Evolutionary conservation across 2,888 invertebrate genomes (phyloP).

Genomic region (Mythimna pallens): DNA sequence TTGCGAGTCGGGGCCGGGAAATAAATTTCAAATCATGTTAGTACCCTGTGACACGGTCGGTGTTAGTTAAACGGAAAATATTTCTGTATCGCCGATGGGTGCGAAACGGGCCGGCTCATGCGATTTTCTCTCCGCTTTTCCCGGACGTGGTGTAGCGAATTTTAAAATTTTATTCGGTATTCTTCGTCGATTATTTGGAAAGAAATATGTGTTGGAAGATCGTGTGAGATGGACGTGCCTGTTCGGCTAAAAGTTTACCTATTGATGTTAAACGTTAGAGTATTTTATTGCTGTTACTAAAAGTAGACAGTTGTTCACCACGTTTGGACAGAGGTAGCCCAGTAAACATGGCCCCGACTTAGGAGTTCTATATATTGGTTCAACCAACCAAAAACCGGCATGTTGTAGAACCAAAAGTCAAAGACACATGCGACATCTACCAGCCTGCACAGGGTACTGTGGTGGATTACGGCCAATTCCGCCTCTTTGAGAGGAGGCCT

Average conservation of each 20-base stretch:
- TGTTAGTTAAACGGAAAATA: conserved; percentile 86
- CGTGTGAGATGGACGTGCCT: background rate
- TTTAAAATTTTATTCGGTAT: conserved; percentile 65
- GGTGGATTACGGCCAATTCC: no score
- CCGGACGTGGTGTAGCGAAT: conserved; percentile 52
- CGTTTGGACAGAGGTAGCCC: no score
- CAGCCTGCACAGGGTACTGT: no score
- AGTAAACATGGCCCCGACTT: no score
- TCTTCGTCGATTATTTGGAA: conserved; percentile 29
- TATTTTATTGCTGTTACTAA: background rate
- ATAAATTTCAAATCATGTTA: conserved; percentile 85
- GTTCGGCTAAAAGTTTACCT: background rate
- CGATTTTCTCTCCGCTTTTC: conserved; percentile 76
- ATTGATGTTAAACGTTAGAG: background rate
- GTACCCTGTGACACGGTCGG: conserved; percentile 77
- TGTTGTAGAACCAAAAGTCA: no score
- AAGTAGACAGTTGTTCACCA: background rate
- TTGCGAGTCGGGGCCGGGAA: conserved; percentile 74
- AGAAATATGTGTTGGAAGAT: conserved; percentile 6
- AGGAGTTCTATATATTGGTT: no score
- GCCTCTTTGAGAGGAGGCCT: no score
- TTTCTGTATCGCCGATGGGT: conserved; percentile 82
- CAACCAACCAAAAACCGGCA: no score
- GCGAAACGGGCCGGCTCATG: conserved; percentile 77
- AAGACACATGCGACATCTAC: no score